Evolutionary conservation across 2,888 invertebrate species (phyloP).

Genomic region (Dynastes grantii): DNA sequence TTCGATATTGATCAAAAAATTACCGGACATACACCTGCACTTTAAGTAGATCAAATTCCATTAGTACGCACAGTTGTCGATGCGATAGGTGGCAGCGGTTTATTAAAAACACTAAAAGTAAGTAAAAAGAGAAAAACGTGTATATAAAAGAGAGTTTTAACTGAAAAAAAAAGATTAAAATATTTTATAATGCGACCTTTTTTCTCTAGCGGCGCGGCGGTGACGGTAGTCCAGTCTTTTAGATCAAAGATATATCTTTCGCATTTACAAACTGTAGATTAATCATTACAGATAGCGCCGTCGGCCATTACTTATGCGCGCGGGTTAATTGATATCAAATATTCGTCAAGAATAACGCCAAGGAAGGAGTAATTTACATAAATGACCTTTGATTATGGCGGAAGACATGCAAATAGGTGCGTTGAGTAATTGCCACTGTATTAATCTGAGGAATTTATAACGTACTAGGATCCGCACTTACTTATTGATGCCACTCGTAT

Average conservation of each 20-base stretch:
- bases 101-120: not conserved
- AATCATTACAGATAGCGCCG: constrained; percentile 37
- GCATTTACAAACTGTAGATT: constrained; percentile 36
- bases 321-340: constrained; percentile 41
- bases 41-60: constrained; percentile 41
- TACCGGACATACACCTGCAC: constrained; percentile 31
- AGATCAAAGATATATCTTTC: constrained; percentile 33
- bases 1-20: constrained; percentile 36
- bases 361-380: constrained; percentile 35
- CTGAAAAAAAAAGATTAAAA: constrained; percentile 12
- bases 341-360: constrained; percentile 40
- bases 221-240: not conserved
- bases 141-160: not conserved
- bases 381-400: constrained; percentile 38
- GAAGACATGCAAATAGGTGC: constrained; percentile 34
- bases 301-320: constrained; percentile 34
- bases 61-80: constrained; percentile 4
- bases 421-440: constrained; percentile 37
- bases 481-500: not conserved
- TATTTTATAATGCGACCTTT: constrained; percentile 4
- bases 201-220: not conserved
- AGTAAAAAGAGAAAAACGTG: not conserved
- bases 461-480: not conserved
- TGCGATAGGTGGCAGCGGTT: not conserved
- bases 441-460: constrained; percentile 6